Conservation (phyloP, 1,140 invertebrate species). For the Aphelenchoides besseyi region DNA sequence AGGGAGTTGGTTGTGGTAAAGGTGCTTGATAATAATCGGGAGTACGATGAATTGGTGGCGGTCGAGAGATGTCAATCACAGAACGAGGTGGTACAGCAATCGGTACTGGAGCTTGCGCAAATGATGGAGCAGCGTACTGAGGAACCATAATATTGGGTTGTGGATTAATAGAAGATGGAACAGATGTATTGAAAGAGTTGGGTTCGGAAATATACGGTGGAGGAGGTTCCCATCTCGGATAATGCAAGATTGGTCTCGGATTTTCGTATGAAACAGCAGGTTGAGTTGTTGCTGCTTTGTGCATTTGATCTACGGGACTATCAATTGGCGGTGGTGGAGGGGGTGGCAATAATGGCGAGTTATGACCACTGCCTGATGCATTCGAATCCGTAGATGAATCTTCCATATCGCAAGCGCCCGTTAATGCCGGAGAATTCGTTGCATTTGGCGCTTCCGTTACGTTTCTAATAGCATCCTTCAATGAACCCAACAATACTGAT, state of each 20-base stretch:
- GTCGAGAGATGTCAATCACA: too few species aligned
- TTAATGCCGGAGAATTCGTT: constrained; percentile 10
- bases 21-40: too few species aligned
- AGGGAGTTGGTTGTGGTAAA: too few species aligned
- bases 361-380: neutral
- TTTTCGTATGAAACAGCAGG: neutral
- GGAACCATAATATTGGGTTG: too few species aligned
- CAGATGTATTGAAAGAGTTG: too few species aligned
- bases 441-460: constrained; percentile 8
- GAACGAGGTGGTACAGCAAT: too few species aligned
- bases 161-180: too few species aligned
- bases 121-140: too few species aligned
- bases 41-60: too few species aligned
- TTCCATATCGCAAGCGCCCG: constrained; percentile 1
- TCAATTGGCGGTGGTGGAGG: constrained; percentile 1
- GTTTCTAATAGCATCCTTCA: constrained; percentile 26
- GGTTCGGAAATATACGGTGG: neutral
- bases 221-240: neutral
- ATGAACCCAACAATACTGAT: constrained; percentile 15
- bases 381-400: constrained; percentile 13
- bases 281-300: constrained; percentile 10
- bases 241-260: neutral
- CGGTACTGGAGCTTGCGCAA: too few species aligned
- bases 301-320: neutral
- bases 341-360: neutral